Evolutionary conservation across 2,113 vertebrate genomes (phyloP).

Genomic region (Ivindomyrus marchei): DNA sequence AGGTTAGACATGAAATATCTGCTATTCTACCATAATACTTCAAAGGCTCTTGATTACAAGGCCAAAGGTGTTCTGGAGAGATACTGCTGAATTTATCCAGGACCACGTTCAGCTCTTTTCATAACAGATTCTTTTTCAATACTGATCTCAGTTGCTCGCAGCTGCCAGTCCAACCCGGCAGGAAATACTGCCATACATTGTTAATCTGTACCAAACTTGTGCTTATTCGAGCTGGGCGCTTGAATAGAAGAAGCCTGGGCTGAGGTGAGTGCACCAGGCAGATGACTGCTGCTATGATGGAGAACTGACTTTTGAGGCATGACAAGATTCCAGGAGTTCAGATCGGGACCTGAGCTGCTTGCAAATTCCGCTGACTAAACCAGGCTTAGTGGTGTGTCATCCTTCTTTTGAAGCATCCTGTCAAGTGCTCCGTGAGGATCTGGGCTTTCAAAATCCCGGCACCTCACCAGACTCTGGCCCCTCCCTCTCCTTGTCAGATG

Average conservation of each 20-base stretch:
- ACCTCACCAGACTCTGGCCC: background rate
- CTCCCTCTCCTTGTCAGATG: background rate
- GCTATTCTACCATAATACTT: slow-evolving; percentile 29
- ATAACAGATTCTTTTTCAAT: background rate
- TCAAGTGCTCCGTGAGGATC: background rate
- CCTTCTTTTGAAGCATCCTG: slow-evolving; percentile 3
- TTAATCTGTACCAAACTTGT: background rate
- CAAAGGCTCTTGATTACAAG: background rate
- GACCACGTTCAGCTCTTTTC: background rate
- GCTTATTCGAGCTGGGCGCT: background rate
- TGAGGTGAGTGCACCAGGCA: background rate
- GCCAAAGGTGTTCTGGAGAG: background rate
- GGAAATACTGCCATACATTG: background rate
- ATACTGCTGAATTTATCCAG: background rate
- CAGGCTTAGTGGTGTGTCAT: slow-evolving; percentile 7
- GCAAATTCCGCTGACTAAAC: background rate
- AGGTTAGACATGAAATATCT: slow-evolving; percentile 46
- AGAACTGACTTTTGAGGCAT: background rate
- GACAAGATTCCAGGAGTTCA: background rate
- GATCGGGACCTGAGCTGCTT: background rate
- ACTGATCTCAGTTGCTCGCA: background rate
- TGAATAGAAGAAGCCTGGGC: background rate
- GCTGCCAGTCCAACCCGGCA: background rate
- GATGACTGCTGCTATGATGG: background rate
- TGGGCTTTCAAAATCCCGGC: background rate